Evolutionary conservation across 2,797 vertebrate genomes (phyloP).

Genomic region (Lagorchestes hirsutus): DNA sequence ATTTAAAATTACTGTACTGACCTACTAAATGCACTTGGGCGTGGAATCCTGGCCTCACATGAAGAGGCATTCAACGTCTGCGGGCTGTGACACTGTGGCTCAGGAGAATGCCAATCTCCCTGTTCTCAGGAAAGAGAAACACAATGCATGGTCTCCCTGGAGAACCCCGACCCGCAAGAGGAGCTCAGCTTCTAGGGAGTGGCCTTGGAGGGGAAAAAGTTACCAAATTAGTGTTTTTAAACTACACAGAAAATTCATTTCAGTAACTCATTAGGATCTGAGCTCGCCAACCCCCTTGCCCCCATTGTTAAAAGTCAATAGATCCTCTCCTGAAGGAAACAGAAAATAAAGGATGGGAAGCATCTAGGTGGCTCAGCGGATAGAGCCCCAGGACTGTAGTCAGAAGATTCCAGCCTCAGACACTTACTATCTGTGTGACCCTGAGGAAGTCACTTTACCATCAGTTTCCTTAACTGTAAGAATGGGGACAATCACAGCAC

Average conservation of each 20-base stretch:
- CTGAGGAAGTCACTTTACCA: not conserved
- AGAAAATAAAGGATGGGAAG: not conserved
- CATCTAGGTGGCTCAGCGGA: not conserved
- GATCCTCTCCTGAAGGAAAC: conserved; percentile 34
- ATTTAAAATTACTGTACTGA: conserved; percentile 98
- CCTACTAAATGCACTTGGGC: conserved; percentile 93
- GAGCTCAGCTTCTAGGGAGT: conserved; percentile 30
- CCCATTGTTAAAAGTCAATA: conserved; percentile 43
- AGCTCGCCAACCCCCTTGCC: not conserved
- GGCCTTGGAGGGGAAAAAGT: conserved; percentile 63
- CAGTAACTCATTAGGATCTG: not conserved
- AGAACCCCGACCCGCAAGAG: conserved; percentile 59
- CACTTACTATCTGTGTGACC: not conserved
- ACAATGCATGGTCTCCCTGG: conserved; percentile 58
- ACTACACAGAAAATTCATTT: conserved; percentile 35
- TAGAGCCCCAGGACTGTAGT: not conserved
- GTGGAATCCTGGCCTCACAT: conserved; percentile 91
- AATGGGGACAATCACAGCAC: not conserved
- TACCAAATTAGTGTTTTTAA: conserved; percentile 44
- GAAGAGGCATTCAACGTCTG: conserved; percentile 93
- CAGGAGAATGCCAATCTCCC: conserved; percentile 86
- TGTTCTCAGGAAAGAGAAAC: conserved; percentile 79
- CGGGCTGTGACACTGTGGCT: conserved; percentile 91
- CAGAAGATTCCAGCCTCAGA: not conserved
- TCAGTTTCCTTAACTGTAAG: not conserved